Percentiles rank a stretch among this genome's conserved stretches.
phyloP scores from a whole-genome alignment of 1,140 invertebrate genomes.

The Diploscapter pachys region DNA sequence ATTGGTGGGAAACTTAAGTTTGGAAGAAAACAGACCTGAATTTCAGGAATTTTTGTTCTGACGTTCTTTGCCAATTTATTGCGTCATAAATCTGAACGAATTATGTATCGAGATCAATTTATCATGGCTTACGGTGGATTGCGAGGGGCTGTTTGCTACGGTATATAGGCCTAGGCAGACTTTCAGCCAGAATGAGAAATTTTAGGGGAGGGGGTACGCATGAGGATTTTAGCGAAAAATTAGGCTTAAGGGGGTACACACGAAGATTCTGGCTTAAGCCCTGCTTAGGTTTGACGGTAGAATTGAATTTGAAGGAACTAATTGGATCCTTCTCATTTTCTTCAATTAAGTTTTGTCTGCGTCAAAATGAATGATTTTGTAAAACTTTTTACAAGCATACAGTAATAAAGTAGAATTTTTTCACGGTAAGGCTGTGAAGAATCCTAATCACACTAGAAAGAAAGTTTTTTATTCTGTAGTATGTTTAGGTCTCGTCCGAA shows the following conservation, averaged over 20 bases:
- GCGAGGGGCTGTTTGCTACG: slow-evolving; percentile 89
- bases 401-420: not conserved
- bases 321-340: no score
- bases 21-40: not conserved
- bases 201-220: not conserved
- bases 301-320: no score
- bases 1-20: slow-evolving; percentile 67
- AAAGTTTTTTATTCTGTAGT: no score
- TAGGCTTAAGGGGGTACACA: not conserved
- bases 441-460: no score
- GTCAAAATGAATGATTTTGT: no score
- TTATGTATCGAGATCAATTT: slow-evolving; percentile 90
- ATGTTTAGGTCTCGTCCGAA: slow-evolving; percentile 23
- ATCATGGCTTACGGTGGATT: slow-evolving; percentile 97
- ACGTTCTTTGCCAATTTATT: slow-evolving; percentile 19
- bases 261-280: no score
- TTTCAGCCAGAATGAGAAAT: not conserved
- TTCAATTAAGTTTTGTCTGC: no score
- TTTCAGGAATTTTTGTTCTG: slow-evolving; percentile 18
- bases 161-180: slow-evolving; percentile 60
- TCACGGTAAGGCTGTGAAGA: no score
- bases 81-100: slow-evolving; percentile 62
- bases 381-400: not conserved
- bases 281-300: no score
- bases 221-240: not conserved